Evolutionary conservation across 2,888 invertebrate species (phyloP).

Genomic region (Margaritifera margaritifera): DNA sequence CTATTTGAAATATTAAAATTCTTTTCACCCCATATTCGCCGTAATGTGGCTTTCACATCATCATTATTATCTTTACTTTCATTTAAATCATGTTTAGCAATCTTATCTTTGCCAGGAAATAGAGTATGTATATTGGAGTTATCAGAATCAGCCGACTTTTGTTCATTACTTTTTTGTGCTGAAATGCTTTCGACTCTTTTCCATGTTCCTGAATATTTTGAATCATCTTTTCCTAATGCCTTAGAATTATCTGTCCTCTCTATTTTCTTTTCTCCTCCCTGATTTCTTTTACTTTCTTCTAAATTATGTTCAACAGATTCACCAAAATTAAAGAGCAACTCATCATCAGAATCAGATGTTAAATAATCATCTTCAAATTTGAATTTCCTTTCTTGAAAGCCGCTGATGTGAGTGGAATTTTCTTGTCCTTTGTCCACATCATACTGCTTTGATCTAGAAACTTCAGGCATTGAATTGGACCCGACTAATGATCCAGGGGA

Average conservation of each 20-base stretch:
- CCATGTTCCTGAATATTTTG: not conserved
- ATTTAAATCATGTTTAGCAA: not conserved
- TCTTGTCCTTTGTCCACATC: not conserved
- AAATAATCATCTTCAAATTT: slow-evolving; percentile 23
- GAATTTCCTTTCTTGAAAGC: not conserved
- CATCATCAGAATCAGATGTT: slow-evolving; percentile 39
- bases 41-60: slow-evolving; percentile 41
- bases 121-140: not conserved
- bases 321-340: slow-evolving; percentile 13
- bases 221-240: not conserved
- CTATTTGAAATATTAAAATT: slow-evolving; percentile 13
- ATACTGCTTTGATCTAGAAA: no score
- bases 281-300: not conserved
- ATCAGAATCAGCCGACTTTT: not conserved
- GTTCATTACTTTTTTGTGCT: not conserved
- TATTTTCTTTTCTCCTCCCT: not conserved
- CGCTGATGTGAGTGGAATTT: not conserved
- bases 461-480: no score
- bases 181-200: not conserved
- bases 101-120: not conserved
- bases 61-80: slow-evolving; percentile 6
- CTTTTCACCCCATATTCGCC: slow-evolving; percentile 47
- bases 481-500: no score
- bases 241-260: slow-evolving; percentile 1
- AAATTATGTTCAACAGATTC: slow-evolving; percentile 2